Evolutionary conservation across 1,140 invertebrate genomes (phyloP), one percentile per base, ranked within the genome.

Genomic region (Eupristina koningsbergeri): DNA sequence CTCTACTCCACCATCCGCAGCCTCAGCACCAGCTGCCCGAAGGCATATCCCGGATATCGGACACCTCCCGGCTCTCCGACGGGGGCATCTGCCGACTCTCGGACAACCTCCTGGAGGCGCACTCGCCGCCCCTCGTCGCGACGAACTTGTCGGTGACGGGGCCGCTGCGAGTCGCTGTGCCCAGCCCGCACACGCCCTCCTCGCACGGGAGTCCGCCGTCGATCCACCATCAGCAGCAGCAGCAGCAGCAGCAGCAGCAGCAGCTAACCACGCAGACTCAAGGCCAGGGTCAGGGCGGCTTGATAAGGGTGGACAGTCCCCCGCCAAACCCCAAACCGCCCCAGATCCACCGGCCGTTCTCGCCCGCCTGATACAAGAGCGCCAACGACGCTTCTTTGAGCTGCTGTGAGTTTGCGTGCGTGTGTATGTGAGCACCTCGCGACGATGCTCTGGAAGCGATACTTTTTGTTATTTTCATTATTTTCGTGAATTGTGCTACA

Each of bases 141-240:
- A 92, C 92, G 81, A 93, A 93, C 86, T 87, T 93, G 15, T 91
- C 91, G 61, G 91, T 92, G 34, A 92, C 91, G 82, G 92, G 91
- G 78, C 91, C 92, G 19, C 69, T 93, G 31, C 87, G 90, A 83
- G 91, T 92, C 22, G 91, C 91, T 0, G 91, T 93, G 0, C 92
- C 92, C 19, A 92, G 91, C 80, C 92, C 92, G 1, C 91, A 92
- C 76, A 92, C 91, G n/a, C 92, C 91, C 6, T 92, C 92, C 26
- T 93, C 92, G 9, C 86, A 90, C 15, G 91, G 91, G 31, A 93
- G 92, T 77, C 92, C 92, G 9, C 89, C 91, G 3, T 69, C 87
- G 41, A 86, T 82, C 34, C 87, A 88, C 79, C 87, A 87, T 29
- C 87, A 86, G 34, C 86, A 86, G 61, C 87, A 86, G 75, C 76